phyloP scores from a whole-genome alignment of 2,888 invertebrate species.

The Hyalella azteca region DNA sequence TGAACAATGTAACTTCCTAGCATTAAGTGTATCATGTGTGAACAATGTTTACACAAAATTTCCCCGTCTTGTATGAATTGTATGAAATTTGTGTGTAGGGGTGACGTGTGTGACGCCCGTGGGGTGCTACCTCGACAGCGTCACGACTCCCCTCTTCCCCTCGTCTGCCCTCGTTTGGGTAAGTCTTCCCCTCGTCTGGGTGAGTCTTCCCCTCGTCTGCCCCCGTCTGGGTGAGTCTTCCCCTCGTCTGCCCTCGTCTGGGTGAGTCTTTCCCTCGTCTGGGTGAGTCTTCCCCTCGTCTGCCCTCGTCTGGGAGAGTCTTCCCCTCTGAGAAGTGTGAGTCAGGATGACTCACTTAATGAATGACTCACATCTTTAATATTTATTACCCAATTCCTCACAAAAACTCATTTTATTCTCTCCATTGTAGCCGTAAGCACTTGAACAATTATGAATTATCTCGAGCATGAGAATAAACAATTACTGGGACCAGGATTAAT shows the following conservation, averaged over 20 bases:
- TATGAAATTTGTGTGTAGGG: too few relatives aligned
- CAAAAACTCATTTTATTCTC: too few relatives aligned
- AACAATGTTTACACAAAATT: too few relatives aligned
- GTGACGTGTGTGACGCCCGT: background rate
- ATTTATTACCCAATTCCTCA: background rate
- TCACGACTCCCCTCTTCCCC: background rate
- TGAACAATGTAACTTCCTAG: too few relatives aligned
- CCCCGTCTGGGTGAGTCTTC: background rate
- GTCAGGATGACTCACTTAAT: background rate
- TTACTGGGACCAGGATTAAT: too few relatives aligned
- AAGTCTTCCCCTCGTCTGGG: background rate
- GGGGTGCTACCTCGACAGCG: background rate
- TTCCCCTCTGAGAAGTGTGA: background rate
- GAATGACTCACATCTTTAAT: background rate
- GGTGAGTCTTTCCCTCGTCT: background rate
- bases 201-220: background rate
- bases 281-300: background rate
- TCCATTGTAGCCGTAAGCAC: too few relatives aligned
- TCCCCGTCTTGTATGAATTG: too few relatives aligned
- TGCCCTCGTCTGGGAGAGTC: background rate
- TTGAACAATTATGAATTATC: too few relatives aligned
- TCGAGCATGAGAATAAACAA: too few relatives aligned
- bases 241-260: background rate
- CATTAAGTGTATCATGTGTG: too few relatives aligned
- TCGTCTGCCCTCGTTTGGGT: background rate